Percentiles rank a stretch among this genome's conserved stretches.
Evolutionary conservation across 2,797 vertebrate genomes (phyloP).

Genomic region (Alfaro cultratus): DNA sequence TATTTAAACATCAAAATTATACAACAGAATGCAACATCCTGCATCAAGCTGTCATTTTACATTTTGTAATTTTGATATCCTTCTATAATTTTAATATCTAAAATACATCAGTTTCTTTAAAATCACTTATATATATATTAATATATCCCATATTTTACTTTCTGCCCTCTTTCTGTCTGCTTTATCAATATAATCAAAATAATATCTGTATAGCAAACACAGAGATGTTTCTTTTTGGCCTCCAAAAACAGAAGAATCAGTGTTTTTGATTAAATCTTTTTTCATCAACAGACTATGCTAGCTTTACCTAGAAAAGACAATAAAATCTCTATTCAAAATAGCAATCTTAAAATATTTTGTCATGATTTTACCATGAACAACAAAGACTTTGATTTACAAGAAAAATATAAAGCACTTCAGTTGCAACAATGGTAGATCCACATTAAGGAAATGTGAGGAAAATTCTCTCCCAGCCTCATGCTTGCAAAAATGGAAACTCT

Average conservation of each 20-base stretch:
- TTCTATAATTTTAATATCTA: conserved; percentile 61
- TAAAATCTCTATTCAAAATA: conserved; percentile 78
- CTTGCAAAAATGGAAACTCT: conserved; percentile 19
- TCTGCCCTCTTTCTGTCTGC: conserved; percentile 45
- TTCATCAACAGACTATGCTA: conserved; percentile 46
- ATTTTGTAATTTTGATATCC: conserved; percentile 51
- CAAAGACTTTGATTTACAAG: conserved; percentile 60
- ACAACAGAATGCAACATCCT: conserved; percentile 25
- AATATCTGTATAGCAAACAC: conserved; percentile 54
- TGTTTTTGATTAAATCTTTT: conserved; percentile 14
- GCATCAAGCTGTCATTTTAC: conserved; percentile 41
- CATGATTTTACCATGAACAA: conserved; percentile 58
- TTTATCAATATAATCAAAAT: conserved; percentile 26
- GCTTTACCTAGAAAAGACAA: conserved; percentile 64
- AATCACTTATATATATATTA: conserved; percentile 26
- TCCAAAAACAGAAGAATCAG: conserved; percentile 41
- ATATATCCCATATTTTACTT: conserved; percentile 33
- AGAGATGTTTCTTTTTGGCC: conserved; percentile 42
- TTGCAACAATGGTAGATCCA: conserved; percentile 15
- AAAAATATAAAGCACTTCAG: conserved; percentile 68
- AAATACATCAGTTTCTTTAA: conserved; percentile 62
- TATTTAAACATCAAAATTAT: conserved; percentile 18
- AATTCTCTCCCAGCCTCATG: conserved; percentile 20
- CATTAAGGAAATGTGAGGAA: conserved; percentile 22
- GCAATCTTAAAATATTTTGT: conserved; percentile 75